Conservation (phyloP, 1,140 invertebrate genomes). For the Riptortus pedestris region DNA sequence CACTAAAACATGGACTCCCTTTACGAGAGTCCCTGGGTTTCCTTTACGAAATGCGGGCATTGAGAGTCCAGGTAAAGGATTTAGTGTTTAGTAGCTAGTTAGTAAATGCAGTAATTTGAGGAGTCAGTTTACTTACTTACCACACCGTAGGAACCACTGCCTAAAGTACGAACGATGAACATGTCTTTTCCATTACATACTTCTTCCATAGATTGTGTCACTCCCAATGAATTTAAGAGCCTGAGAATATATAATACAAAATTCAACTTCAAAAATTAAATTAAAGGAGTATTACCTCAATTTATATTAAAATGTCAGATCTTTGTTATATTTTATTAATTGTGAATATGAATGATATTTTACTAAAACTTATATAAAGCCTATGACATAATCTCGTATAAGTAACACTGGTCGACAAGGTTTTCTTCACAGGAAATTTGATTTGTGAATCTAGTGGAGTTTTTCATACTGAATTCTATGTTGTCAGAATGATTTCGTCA, state of each 20-base stretch:
- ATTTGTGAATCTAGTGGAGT: no score
- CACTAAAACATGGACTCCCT: neutral
- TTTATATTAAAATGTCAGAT: no score
- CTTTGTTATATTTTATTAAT: no score
- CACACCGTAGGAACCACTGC: neutral
- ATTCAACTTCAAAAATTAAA: no score
- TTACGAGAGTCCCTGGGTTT: neutral
- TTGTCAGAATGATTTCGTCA: no score
- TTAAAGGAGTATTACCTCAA: no score
- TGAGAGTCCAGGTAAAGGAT: neutral
- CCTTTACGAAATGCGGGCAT: neutral
- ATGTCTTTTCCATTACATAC: neutral
- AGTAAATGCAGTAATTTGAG: neutral
- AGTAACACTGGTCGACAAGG: no score
- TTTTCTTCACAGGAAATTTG: no score
- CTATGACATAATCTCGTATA: no score
- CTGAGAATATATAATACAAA: neutral
- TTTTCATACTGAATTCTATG: no score
- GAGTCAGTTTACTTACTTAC: neutral
- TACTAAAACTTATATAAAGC: no score
- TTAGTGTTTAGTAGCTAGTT: neutral
- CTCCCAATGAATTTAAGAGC: neutral
- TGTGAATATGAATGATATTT: no score
- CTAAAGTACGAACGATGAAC: neutral
- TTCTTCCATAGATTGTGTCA: neutral